Base-by-base conservation (phyloP, 2,797 vertebrate genomes). In the Emydoidea blandingii region DNA sequence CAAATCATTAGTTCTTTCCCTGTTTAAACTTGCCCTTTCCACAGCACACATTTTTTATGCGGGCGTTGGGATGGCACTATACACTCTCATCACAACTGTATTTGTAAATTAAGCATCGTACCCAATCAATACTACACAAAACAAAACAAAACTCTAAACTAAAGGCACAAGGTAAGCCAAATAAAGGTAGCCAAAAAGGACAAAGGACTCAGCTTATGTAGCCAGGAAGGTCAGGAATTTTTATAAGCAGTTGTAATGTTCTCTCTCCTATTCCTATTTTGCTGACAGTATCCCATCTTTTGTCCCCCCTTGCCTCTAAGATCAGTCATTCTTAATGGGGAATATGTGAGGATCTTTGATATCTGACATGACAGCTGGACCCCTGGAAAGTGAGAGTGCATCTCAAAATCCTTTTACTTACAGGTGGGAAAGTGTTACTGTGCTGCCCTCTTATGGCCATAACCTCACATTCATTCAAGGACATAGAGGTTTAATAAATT, bases 401-500 rank as follows among this genome's bases (percentile, higher is more conserved):
- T 85, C 83, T 49, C 59, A 57, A 65, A 72, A 85, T 34, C 37
- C 29, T 90, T 85, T 21, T 12, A 34, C 37, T 95, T 85, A 81
- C 18, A 47, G 74, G 62, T 84, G 83, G 89, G 88, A 98, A 97
- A 95, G 87, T 85, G 85, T 95, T 96, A 50, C 95, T 91, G 96
- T 97, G 93, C 97, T 98, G 97, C 98, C 97, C 97, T 98, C 97
- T 98, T 93, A 95, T 92, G 98, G 96, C 76, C 88, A 91, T 49
- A 92, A 91, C 87, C 72, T 83, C 81, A 5, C 49, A 88, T 94
- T 95, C 87, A 34, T 79, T 94, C 37, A 1, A 15, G 23, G 37
- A 59, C 74, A 83, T 50, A 79, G 65, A 91, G 52, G 68, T 81
- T 95, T 86, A 74, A 74, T 2, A 90, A 23, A 49, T 16, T 56